A percentile compares a stretch with the other conserved stretches of the same genome.
Conservation (phyloP, 2,888 invertebrate genomes). For the Pheosia gnoma region DNA sequence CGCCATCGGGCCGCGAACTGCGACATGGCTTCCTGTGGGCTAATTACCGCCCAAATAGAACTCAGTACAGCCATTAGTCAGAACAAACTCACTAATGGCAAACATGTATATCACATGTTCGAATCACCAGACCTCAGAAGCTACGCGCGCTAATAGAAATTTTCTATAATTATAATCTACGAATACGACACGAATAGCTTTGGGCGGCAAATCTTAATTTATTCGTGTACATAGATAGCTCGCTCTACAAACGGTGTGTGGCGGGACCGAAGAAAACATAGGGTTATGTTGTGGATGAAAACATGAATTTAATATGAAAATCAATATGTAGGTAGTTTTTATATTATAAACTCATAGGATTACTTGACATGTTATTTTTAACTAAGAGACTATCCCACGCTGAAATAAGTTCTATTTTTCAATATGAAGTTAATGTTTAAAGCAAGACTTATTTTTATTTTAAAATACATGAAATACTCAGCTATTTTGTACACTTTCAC, state of each 20-base stretch:
- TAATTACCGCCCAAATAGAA: constrained; percentile 26
- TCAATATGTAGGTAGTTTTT: too few species aligned
- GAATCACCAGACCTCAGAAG: constrained; percentile 6
- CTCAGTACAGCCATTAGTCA: constrained; percentile 24
- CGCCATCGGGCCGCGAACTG: constrained; percentile 10
- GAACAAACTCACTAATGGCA: constrained; percentile 19
- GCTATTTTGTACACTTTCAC: not conserved
- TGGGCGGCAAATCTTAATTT: not conserved
- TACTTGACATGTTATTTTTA: too few species aligned
- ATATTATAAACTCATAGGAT: too few species aligned
- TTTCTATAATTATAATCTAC: constrained; percentile 10
- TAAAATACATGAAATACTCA: not conserved
- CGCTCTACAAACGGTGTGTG: too few species aligned
- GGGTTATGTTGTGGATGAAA: too few species aligned
- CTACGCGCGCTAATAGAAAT: constrained; percentile 8
- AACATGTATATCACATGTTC: constrained; percentile 15
- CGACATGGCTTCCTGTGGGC: constrained; percentile 16
- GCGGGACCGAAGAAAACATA: too few species aligned
- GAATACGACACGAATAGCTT: not conserved
- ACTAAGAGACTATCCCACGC: too few species aligned
- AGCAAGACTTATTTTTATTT: too few species aligned
- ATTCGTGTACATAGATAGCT: not conserved
- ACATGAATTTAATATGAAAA: too few species aligned
- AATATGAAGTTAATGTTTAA: too few species aligned
- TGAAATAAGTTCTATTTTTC: too few species aligned